Percentiles rank a stretch among this genome's conserved stretches.
These are phyloP conservation scores for Agrotis segetum DNA, from an alignment of 2,888 invertebrate species.

Conservation along the genomic window DNA sequence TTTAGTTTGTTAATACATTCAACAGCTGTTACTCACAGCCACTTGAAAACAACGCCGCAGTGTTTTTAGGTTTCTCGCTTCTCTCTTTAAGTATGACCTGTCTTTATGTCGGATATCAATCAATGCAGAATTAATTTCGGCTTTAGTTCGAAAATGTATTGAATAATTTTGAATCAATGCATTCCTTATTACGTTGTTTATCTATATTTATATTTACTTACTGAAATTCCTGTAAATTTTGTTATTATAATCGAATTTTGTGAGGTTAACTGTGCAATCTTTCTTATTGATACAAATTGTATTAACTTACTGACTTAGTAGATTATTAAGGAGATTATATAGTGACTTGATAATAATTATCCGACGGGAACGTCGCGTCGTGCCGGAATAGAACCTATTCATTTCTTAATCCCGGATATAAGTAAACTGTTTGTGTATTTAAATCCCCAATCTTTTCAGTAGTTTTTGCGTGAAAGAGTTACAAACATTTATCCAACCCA, in stretches of 20 bases:
- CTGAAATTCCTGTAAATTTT: constrained; percentile 13
- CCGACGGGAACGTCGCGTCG: too few species aligned
- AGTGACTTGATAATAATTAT: too few species aligned
- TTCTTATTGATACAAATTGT: neutral
- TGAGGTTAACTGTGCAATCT: neutral
- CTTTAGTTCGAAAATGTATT: constrained; percentile 23
- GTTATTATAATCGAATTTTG: neutral
- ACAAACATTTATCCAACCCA: too few species aligned
- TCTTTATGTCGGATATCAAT: constrained; percentile 28
- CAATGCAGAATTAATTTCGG: constrained; percentile 31
- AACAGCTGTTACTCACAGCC: too few species aligned
- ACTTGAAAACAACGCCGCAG: too few species aligned
- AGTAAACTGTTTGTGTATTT: too few species aligned
- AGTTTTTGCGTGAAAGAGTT: too few species aligned
- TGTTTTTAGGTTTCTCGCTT: neutral
- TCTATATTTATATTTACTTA: constrained; percentile 32
- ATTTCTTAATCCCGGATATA: too few species aligned
- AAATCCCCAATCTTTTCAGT: too few species aligned
- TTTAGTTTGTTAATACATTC: too few species aligned
- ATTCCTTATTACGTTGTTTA: constrained; percentile 23
- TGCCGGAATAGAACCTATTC: too few species aligned
- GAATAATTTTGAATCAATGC: constrained; percentile 43
- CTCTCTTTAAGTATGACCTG: constrained; percentile 7
- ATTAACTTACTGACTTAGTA: neutral
- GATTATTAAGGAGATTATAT: too few species aligned